Conservation (phyloP, 2,888 invertebrate species). For the Noctua janthina region DNA sequence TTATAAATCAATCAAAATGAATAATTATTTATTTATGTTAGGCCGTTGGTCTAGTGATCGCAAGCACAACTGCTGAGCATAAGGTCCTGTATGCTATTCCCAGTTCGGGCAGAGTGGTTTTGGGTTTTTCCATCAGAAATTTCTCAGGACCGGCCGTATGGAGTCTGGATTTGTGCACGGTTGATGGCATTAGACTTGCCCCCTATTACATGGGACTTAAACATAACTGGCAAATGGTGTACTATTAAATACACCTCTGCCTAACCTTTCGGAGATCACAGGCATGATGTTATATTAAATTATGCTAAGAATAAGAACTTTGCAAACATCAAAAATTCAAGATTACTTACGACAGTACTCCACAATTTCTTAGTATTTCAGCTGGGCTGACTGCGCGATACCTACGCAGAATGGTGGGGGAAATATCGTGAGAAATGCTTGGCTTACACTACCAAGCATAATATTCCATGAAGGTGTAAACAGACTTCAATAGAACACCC, state of each 20-base stretch:
- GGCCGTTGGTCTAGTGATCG: background rate
- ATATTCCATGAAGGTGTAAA: background rate
- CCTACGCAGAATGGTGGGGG: background rate
- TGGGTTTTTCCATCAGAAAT: background rate
- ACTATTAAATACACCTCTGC: background rate
- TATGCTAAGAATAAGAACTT: background rate
- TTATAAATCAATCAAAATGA: background rate
- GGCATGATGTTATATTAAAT: too few relatives aligned
- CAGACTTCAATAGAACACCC: background rate
- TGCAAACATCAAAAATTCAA: background rate
- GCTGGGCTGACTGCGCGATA: background rate
- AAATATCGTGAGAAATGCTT: background rate
- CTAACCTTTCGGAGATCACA: too few relatives aligned
- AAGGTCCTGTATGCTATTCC: background rate
- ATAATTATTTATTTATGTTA: too few relatives aligned
- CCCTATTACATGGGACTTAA: background rate
- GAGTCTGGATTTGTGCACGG: background rate
- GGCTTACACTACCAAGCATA: too few relatives aligned
- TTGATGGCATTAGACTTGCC: background rate
- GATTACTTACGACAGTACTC: background rate
- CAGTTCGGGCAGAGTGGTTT: background rate
- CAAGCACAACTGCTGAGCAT: background rate
- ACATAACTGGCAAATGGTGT: background rate
- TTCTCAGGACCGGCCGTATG: background rate
- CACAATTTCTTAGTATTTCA: background rate